Conservation (phyloP, 2,888 invertebrate species). For the Parasteatoda lunata region DNA sequence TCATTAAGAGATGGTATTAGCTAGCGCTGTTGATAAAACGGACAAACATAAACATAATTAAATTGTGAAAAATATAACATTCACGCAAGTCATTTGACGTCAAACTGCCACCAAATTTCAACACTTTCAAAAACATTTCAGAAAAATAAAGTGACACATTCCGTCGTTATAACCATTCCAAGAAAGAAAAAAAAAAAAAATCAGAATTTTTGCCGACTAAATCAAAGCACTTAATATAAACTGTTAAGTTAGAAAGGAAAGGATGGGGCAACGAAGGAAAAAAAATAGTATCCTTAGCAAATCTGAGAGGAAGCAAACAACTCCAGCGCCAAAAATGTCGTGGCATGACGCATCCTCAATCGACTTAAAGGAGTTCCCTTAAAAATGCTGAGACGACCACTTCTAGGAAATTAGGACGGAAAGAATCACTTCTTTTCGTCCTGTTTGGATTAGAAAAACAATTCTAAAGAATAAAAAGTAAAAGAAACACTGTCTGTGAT, state of each 20-base stretch:
- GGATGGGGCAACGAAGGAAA: not conserved
- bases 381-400: slow-evolving; percentile 39
- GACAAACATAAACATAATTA: no score
- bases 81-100: no score
- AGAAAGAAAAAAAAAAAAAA: slow-evolving; percentile 6
- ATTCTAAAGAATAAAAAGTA: not conserved
- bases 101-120: no score
- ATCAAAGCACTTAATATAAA: slow-evolving; percentile 4
- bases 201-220: not conserved
- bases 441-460: not conserved
- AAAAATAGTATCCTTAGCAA: not conserved
- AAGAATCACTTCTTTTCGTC: slow-evolving; percentile 9
- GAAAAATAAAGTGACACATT: no score
- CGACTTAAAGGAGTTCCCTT: slow-evolving; percentile 45
- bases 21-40: no score
- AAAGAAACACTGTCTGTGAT: not conserved
- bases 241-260: not conserved
- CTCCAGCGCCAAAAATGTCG: slow-evolving; percentile 51
- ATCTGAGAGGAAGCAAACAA: slow-evolving; percentile 13
- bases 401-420: slow-evolving; percentile 42
- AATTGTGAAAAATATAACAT: no score
- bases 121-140: no score
- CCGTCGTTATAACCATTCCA: not conserved
- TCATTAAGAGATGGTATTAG: not conserved
- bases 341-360: slow-evolving; percentile 25